Evolutionary conservation across 2,888 invertebrate species (phyloP), one percentile per base, ranked within the genome.

Genomic region (Stenolophus ochropezus): DNA sequence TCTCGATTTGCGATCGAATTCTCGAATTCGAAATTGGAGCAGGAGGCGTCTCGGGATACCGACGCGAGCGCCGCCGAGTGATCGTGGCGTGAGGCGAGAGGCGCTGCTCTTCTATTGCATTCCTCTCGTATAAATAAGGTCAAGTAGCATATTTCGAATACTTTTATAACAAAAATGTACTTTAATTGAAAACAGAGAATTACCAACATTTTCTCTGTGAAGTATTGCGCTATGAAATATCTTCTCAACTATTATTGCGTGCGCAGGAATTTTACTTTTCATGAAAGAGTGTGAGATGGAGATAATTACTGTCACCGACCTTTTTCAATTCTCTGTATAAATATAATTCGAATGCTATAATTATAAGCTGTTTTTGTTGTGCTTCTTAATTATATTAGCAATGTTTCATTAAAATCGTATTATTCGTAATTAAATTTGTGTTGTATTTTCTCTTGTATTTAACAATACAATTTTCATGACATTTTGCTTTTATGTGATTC

Each of bases 101-200:
- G 25, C 61, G 25, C 25, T 14, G 61, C 25, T 74, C 49, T 49
- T 65, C 78, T 78, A 78, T 78, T 78, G 61, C 78, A 78, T 78
- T 78, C 78, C 78, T 21, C 21, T 49, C 47, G 49, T 47, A 33
- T 78, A 78, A 78, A 78, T 78, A 65, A 78, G 78, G 65, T 78
- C 78, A 78, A 78, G 78, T 78, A 49, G 49, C 65, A 65, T 78
- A 49, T 78, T 78, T 78, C 65, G 47, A 61, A 78, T 78, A 78
- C 23, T 65, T 78, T 61, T 51, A 75, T 75, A 75, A 53, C 74
- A 75, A 53, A 75, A 49, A 75, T 75, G 74, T 51, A 51, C 16
- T 75, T 75, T 75, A 75, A 51, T 75, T 75, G 74, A 75, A 75
- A 75, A 53, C 23, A 16, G 49, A 75, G 49, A 75, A 75, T 49